Evolutionary conservation across 2,797 vertebrate species (phyloP).

Genomic region (Ispidina picta): DNA sequence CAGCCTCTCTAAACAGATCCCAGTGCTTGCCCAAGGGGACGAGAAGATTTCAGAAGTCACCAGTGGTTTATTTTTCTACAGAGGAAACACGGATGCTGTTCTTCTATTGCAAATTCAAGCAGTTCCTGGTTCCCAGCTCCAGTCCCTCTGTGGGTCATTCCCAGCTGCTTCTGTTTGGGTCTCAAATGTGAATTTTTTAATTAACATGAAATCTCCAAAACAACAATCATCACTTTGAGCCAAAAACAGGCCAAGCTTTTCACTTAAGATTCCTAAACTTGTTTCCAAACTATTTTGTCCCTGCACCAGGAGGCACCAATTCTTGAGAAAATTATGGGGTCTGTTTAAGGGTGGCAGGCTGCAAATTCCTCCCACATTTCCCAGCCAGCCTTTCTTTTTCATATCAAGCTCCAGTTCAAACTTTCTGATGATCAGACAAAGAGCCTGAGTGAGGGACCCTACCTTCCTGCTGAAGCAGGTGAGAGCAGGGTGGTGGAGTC

Average conservation of each 20-base stretch:
- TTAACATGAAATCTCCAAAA: background rate
- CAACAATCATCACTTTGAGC: background rate
- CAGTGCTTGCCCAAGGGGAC: fast-evolving
- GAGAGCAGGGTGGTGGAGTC: background rate
- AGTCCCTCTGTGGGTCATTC: fast-evolving
- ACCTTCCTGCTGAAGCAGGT: background rate
- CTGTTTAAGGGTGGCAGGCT: background rate
- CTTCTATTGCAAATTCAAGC: background rate
- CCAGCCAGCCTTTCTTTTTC: background rate
- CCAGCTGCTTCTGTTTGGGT: fast-evolving
- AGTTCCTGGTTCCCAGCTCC: background rate
- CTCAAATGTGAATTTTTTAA: background rate
- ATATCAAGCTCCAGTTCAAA: background rate
- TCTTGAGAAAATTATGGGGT: background rate
- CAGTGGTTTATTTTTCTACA: background rate
- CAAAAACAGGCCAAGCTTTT: background rate
- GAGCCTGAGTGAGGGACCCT: background rate
- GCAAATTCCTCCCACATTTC: background rate
- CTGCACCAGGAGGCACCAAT: background rate
- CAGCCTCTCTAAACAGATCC: background rate
- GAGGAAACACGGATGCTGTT: background rate
- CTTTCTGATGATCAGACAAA: background rate
- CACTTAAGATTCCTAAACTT: background rate
- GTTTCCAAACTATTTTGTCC: background rate
- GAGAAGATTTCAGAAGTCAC: background rate